Conservation (phyloP, 64 coral and sea anemone species). For the Stichodactyla mertensii region DNA sequence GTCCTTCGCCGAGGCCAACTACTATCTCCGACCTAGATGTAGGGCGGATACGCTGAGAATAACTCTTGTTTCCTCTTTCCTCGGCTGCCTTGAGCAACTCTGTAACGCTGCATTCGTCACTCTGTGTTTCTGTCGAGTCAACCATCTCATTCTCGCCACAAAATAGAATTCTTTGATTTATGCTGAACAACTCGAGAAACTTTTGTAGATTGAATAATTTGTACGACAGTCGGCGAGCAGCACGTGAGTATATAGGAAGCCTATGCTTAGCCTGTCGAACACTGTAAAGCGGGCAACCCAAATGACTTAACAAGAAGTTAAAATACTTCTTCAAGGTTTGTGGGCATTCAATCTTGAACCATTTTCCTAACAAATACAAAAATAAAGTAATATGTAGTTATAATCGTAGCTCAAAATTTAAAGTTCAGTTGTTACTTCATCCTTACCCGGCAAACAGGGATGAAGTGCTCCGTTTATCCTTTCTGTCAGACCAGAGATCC, state of each 20-base stretch:
- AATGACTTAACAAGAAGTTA: neutral
- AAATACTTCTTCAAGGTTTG: constrained; percentile 13
- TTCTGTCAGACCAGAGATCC: constrained; percentile 2
- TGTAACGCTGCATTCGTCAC: neutral
- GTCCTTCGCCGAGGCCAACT: neutral
- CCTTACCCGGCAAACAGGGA: constrained; percentile 1
- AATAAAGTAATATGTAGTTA: neutral
- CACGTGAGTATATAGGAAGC: neutral
- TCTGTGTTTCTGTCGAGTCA: neutral
- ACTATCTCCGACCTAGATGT: constrained; percentile 12
- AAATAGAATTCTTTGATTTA: constrained; percentile 21
- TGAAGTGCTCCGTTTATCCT: neutral
- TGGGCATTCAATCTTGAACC: constrained; percentile 21
- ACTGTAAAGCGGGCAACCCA: neutral
- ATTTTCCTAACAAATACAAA: constrained; percentile 13
- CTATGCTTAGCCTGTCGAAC: neutral
- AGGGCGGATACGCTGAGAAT: constrained; percentile 1
- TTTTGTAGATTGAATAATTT: constrained; percentile 10
- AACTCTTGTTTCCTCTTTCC: constrained; percentile 4
- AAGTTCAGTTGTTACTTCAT: neutral
- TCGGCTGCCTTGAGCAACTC: neutral
- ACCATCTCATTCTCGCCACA: neutral
- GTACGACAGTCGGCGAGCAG: constrained; percentile 13
- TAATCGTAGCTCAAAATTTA: neutral
- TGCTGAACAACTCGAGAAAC: constrained; percentile 21